phyloP scores from a whole-genome alignment of 1,140 invertebrate genomes.

The Sipha flava region DNA sequence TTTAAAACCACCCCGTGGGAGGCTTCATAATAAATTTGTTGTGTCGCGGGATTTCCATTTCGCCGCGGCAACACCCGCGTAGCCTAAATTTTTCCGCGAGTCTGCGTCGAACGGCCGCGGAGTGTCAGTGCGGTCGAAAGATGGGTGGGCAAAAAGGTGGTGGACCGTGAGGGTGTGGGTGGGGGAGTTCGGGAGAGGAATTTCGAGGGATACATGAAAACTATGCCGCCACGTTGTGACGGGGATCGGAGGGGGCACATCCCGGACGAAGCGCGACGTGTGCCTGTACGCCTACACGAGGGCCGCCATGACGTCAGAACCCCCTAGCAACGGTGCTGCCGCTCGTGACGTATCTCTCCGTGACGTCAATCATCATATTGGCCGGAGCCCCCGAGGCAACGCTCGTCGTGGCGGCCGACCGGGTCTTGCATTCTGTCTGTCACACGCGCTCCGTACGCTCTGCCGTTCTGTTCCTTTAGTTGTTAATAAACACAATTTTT shows the following conservation, averaged over 20 bases:
- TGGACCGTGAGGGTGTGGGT: too few species aligned
- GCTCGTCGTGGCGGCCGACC: slow-evolving; percentile 10
- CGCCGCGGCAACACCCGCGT: too few species aligned
- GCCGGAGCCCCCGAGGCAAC: slow-evolving; percentile 8
- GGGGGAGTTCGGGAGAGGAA: too few species aligned
- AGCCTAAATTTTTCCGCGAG: too few species aligned
- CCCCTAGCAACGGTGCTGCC: slow-evolving; percentile 29
- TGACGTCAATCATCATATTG: slow-evolving; percentile 32
- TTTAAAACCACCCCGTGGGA: not conserved
- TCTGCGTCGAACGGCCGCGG: too few species aligned
- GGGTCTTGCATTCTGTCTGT: slow-evolving; percentile 25
- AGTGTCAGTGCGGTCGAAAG: too few species aligned
- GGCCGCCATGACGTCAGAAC: slow-evolving; percentile 19
- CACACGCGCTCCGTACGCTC: slow-evolving; percentile 26
- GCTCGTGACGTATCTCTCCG: slow-evolving; percentile 7
- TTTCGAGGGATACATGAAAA: too few species aligned
- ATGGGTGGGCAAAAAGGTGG: too few species aligned
- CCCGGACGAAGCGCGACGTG: not conserved
- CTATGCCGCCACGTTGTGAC: not conserved
- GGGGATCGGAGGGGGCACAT: not conserved
- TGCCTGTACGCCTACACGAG: not conserved
- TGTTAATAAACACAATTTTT: not conserved
- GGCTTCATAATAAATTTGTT: not conserved
- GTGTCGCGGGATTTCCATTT: not conserved
- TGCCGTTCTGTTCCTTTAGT: slow-evolving; percentile 26